phyloP scores from a whole-genome alignment of 2,797 vertebrate species.

The Alfaro cultratus region DNA sequence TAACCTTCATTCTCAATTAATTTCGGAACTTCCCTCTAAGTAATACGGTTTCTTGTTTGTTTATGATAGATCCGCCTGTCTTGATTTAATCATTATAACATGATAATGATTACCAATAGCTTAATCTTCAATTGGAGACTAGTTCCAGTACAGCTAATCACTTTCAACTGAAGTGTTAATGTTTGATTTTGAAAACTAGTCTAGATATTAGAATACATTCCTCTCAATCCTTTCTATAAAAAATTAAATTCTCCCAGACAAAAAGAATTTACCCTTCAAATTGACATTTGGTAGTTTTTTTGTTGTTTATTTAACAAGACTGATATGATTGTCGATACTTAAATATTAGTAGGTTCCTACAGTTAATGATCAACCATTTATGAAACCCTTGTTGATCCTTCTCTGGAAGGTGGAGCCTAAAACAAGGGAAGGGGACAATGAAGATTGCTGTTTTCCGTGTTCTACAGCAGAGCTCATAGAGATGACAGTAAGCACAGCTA shows the following conservation, averaged over 20 bases:
- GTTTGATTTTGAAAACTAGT: not conserved
- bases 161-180: not conserved
- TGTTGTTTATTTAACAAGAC: not conserved
- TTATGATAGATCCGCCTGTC: not conserved
- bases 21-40: not conserved
- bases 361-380: conserved; percentile 11
- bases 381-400: not conserved
- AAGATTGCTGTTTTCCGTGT: conserved; percentile 26
- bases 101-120: not conserved
- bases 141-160: not conserved
- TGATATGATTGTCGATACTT: conserved; percentile 1
- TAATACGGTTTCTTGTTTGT: not conserved
- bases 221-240: not conserved
- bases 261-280: not conserved
- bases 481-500: conserved; percentile 13
- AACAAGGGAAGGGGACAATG: conserved; percentile 40
- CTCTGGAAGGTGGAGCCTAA: conserved; percentile 64
- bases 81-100: not conserved
- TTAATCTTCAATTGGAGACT: not conserved
- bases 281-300: not conserved
- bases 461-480: conserved; percentile 35
- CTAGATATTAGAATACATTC: not conserved
- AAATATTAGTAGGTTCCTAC: not conserved
- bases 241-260: not conserved
- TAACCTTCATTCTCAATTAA: not conserved